A percentile compares a stretch with the other conserved stretches of the same genome.
Conservation (phyloP, 2,113 vertebrate genomes). For the Illadopsis cleaveri region DNA sequence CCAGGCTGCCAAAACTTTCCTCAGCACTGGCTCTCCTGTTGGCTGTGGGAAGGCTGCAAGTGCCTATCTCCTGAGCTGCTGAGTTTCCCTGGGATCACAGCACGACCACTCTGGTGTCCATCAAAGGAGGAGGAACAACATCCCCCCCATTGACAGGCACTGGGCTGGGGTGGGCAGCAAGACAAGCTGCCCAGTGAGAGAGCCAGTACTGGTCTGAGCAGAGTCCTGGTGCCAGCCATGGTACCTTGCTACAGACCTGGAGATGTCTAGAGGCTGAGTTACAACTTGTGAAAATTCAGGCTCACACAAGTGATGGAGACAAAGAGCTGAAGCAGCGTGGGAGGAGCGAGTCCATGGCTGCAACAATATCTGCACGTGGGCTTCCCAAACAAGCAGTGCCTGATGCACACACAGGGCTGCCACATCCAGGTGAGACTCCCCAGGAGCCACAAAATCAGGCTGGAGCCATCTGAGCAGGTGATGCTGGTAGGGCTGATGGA, state of each 20-base stretch:
- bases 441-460: not conserved
- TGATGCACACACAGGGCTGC: not conserved
- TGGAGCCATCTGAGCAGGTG: not conserved
- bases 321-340: not conserved
- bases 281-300: not conserved
- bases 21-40: not conserved
- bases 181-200: not conserved
- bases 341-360: not conserved
- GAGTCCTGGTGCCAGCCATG: not conserved
- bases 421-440: no score
- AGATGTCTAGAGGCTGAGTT: not conserved
- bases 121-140: not conserved
- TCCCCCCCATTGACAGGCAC: accelerated
- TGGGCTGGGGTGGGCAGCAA: not conserved
- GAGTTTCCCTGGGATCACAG: not conserved
- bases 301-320: not conserved
- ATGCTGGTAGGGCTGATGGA: not conserved
- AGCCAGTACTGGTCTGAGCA: not conserved
- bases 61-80: not conserved
- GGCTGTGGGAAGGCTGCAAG: not conserved
- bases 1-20: not conserved
- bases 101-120: accelerated
- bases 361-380: not conserved
- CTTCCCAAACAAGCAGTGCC: not conserved
- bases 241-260: not conserved